Evolutionary conservation across 2,888 invertebrate genomes (phyloP), one percentile per base, ranked within the genome.

Genomic region (Calliopum simillimum): DNA sequence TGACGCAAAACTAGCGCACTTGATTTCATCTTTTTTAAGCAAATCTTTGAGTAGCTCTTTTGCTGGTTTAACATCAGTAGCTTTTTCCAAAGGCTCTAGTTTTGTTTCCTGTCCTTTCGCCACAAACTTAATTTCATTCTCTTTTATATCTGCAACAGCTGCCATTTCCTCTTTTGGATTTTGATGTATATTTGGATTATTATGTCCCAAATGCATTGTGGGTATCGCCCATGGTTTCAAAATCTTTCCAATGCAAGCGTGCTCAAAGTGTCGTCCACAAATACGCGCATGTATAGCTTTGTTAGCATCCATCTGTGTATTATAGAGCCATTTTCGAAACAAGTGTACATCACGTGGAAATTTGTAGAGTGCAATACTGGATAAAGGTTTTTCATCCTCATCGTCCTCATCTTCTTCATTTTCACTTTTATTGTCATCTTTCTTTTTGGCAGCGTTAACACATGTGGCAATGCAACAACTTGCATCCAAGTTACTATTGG

Each of bases 261-360:
- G 67, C 49, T 73, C 73, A 65, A 75, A 75, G 33, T 75, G 75
- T 5, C 62, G 51, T 16, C 71, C 53, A 46, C 75, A 75, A 21
- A 75, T 70, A 21, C 73, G 72, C 13, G 71, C 69, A 43, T 68
- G 51, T 14, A 72, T 25, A 3, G 68, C 68, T 5, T 71, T 46
- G 13, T 71, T 67, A 16, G 69, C 25, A 33, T 47, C 71, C 21
- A 62, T 3, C 13, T 61, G 68, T 21, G 66, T 74, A 74, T 49
- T 70, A 61, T 70, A 59, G 13, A 76, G 74, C 81, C 80, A 81
- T 49, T 78, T 77, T 4, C 68, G 41, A n/a, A 67, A 59, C 0
- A 72, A n/a, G 8, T 65, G 64, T 16, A 73, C 68, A 11, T 58
- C 14, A 19, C 56, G 58, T 46, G 72, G 72, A 63, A 69, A 69